Conservation (phyloP, 2,888 invertebrate species). For the Monochamus alternatus region DNA sequence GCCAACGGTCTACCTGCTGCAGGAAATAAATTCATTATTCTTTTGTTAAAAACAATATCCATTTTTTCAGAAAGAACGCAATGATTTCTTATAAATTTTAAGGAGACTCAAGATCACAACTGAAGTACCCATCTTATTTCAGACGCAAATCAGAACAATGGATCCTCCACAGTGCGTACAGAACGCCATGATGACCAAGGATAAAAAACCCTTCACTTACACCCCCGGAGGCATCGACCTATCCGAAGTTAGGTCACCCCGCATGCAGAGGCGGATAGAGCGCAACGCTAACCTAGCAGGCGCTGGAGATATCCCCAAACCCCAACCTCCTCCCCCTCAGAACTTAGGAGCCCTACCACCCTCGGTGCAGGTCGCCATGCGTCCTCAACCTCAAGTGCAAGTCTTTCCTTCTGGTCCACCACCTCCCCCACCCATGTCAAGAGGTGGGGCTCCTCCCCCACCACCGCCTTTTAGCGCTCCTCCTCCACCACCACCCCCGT, state of each 20-base stretch:
- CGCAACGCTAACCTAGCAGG: conserved; percentile 83
- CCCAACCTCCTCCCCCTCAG: conserved; percentile 66
- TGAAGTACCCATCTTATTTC: conserved; percentile 24
- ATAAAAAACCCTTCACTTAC: conserved; percentile 97
- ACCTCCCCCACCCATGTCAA: conserved; percentile 62
- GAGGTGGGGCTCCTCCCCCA: conserved; percentile 62
- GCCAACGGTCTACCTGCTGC: too few species aligned
- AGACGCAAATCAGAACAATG: conserved; percentile 63
- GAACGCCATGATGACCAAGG: conserved; percentile 96
- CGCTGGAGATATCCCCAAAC: conserved; percentile 72
- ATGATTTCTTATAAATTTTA: too few species aligned
- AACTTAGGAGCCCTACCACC: conserved; percentile 73
- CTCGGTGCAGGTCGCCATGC: conserved; percentile 76
- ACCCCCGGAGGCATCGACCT: conserved; percentile 94
- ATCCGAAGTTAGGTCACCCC: conserved; percentile 90
- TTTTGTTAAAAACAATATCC: too few species aligned
- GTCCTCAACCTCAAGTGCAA: conserved; percentile 78
- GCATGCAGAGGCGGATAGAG: conserved; percentile 87
- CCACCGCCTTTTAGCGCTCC: conserved; percentile 72
- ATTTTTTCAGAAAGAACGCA: too few species aligned
- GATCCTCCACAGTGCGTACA: conserved; percentile 93
- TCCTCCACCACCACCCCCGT: conserved; percentile 74
- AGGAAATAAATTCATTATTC: too few species aligned
- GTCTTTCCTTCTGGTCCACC: conserved; percentile 70
- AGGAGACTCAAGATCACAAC: too few species aligned